Conservation (phyloP, 2,797 vertebrate genomes). For the Sebastes diaconus region DNA sequence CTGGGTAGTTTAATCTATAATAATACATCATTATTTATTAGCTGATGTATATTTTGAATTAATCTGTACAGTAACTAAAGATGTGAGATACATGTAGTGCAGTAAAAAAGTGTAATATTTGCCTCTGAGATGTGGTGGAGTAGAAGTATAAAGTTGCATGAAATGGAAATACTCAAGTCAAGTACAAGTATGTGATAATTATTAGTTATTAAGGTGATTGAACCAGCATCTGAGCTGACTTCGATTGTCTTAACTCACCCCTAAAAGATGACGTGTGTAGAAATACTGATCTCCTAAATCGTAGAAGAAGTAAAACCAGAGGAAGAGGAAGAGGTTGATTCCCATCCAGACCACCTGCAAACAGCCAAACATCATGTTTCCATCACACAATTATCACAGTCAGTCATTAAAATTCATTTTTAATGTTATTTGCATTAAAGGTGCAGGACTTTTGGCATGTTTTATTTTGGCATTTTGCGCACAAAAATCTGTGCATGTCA, state of each 20-base stretch:
- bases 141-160: neutral
- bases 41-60: neutral
- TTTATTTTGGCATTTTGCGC: neutral
- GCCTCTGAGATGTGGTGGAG: neutral
- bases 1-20: neutral
- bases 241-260: constrained; percentile 79
- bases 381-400: neutral
- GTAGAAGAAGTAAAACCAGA: constrained; percentile 85
- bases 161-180: neutral
- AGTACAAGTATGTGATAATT: neutral
- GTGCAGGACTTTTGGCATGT: neutral
- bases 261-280: constrained; percentile 91
- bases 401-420: neutral
- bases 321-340: constrained; percentile 91
- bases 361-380: neutral
- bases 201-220: neutral
- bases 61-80: neutral
- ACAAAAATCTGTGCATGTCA: neutral
- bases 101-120: neutral
- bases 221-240: neutral
- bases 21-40: neutral
- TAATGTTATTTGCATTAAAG: neutral
- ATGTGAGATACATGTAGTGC: neutral
- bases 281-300: constrained; percentile 77
- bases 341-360: constrained; percentile 89